Conservation (phyloP, 2,888 invertebrate genomes). For the Sycophila texana region DNA sequence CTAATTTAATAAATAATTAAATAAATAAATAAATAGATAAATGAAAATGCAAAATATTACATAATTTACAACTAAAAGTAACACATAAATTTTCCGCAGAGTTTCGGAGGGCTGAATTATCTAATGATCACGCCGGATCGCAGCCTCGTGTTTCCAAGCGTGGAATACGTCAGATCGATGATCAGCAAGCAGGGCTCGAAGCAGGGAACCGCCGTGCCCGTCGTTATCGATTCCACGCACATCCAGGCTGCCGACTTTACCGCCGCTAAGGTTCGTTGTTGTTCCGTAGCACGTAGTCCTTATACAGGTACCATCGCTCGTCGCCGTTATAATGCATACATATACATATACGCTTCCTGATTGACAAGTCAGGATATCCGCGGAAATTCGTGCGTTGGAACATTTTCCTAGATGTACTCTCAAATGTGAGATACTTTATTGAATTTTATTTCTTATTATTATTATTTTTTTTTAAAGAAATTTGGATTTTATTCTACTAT, state of each 20-base stretch:
- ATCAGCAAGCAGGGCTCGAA: constrained; percentile 84
- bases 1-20: no score
- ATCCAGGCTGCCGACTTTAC: constrained; percentile 83
- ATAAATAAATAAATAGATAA: no score
- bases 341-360: neutral
- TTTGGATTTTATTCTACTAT: no score
- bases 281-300: constrained; percentile 1
- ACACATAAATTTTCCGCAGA: constrained; percentile 69
- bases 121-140: constrained; percentile 80
- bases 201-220: constrained; percentile 78
- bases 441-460: no score
- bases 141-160: constrained; percentile 81
- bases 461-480: no score
- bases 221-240: constrained; percentile 81
- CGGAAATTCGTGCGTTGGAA: neutral
- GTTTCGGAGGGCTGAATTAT: constrained; percentile 77
- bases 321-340: neutral
- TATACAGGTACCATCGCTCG: neutral
- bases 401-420: no score
- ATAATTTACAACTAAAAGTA: neutral
- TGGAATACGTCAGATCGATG: constrained; percentile 81
- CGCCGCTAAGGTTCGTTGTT: constrained; percentile 78
- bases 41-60: no score
- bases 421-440: no score
- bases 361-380: neutral